These are phyloP conservation scores for Anthoptus insignis DNA, from an alignment of 2,888 invertebrate species.

Conservation along the genomic window DNA sequence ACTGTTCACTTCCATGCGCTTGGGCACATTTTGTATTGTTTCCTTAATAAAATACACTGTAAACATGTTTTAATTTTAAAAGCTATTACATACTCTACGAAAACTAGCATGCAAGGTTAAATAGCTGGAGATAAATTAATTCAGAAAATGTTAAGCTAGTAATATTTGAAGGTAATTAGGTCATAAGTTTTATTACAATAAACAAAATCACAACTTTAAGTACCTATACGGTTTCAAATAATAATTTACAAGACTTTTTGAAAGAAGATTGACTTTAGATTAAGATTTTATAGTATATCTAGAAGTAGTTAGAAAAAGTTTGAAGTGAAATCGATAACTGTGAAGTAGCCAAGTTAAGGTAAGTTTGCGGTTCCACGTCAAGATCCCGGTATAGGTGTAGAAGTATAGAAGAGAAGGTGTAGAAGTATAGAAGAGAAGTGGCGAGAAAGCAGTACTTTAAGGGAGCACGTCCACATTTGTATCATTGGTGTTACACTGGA, in stretches of 20 bases:
- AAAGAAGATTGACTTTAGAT: neutral
- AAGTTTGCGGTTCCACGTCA: neutral
- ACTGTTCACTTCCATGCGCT: no score
- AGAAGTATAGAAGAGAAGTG: neutral
- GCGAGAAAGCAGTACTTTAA: neutral
- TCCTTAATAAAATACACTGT: conserved; percentile 24
- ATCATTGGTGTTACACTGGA: neutral
- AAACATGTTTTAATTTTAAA: conserved; percentile 19
- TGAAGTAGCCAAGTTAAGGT: neutral
- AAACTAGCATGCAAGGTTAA: conserved; percentile 26
- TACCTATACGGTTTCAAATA: neutral
- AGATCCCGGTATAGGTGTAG: no score
- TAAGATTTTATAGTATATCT: neutral
- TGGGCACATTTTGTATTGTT: conserved; percentile 47
- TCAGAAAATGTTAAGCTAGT: conserved; percentile 7
- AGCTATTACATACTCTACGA: conserved; percentile 19
- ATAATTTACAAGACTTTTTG: neutral
- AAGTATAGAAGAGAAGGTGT: neutral
- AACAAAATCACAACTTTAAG: neutral
- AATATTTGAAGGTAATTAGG: neutral
- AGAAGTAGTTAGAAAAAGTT: conserved; percentile 2
- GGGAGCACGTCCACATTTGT: neutral
- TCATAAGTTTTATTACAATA: conserved; percentile 1
- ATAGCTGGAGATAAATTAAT: conserved; percentile 10
- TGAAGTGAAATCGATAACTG: neutral